Conservation (phyloP, 2,888 invertebrate genomes). For the Teleogryllus oceanicus region DNA sequence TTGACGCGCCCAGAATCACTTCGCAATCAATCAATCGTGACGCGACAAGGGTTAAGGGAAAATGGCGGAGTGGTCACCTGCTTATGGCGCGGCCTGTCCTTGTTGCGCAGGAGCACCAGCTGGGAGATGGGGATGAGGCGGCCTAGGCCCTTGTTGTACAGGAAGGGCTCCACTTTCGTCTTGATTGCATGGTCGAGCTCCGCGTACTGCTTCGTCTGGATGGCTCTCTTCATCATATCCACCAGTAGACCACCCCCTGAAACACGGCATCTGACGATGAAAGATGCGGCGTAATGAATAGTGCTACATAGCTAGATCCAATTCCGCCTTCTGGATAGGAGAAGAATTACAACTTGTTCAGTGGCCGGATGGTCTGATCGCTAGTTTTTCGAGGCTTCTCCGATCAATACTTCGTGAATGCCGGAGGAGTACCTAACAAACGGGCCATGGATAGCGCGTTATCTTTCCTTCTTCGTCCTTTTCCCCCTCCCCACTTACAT, state of each 20-base stretch:
- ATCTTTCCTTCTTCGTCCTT: not conserved
- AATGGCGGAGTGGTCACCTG: conserved; percentile 53
- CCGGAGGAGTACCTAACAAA: too few species aligned
- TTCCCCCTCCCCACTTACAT: not conserved
- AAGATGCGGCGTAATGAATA: not conserved
- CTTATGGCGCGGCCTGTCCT: conserved; percentile 76
- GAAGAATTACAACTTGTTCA: not conserved
- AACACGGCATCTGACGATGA: conserved; percentile 2
- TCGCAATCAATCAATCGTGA: too few species aligned
- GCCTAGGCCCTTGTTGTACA: conserved; percentile 91
- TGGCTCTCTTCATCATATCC: conserved; percentile 87
- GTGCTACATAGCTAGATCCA: not conserved
- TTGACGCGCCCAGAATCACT: too few species aligned
- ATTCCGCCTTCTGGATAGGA: not conserved
- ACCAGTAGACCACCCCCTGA: conserved; percentile 86
- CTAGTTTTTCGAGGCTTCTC: too few species aligned
- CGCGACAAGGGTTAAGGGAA: too few species aligned
- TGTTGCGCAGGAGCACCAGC: conserved; percentile 80
- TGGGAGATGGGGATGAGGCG: conserved; percentile 86
- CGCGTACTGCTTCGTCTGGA: conserved; percentile 84
- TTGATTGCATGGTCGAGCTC: conserved; percentile 90
- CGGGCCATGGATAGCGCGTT: too few species aligned
- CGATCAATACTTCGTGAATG: too few species aligned
- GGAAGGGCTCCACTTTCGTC: conserved; percentile 84
- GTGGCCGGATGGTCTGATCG: not conserved